Conservation (phyloP, 2,113 vertebrate species). For the Pheucticus melanocephalus region DNA sequence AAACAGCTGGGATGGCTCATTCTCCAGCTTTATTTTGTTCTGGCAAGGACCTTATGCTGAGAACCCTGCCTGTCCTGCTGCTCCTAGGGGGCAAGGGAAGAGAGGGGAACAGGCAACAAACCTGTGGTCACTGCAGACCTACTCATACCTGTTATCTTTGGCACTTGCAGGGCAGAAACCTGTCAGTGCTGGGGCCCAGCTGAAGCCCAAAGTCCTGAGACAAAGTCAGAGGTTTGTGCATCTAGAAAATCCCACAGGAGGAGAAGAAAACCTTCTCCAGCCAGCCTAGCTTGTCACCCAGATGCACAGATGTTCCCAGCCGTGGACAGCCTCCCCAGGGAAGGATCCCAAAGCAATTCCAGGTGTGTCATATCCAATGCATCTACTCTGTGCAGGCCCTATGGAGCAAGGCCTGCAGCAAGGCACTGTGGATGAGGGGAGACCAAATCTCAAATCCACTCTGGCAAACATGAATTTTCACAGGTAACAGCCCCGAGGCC, state of each 20-base stretch:
- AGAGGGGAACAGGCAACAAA: not conserved
- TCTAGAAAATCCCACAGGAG: not conserved
- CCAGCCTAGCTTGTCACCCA: not conserved
- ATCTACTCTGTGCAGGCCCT: not conserved
- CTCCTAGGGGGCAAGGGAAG: not conserved
- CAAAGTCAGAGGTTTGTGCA: not conserved
- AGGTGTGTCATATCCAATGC: not conserved
- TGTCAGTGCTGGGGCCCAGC: not conserved
- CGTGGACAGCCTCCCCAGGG: accelerated
- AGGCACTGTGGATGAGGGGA: accelerated
- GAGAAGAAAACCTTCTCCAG: not conserved
- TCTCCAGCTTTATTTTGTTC: not conserved
- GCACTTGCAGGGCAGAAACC: not conserved
- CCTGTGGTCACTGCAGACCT: not conserved
- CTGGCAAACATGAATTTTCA: accelerated
- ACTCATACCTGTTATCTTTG: not conserved
- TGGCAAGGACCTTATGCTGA: not conserved
- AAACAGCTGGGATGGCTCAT: not conserved
- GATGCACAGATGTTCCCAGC: not conserved
- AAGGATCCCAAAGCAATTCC: not conserved
- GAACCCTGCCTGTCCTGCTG: not conserved
- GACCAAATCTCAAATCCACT: not conserved
- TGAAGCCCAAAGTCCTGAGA: not conserved
- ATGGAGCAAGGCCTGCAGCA: accelerated
- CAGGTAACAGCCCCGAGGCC: accelerated